A percentile compares a stretch with the other conserved stretches of the same genome.
These are phyloP conservation scores for Symphodus melops DNA, from an alignment of 2,113 vertebrate genomes.

Conservation along the genomic window DNA sequence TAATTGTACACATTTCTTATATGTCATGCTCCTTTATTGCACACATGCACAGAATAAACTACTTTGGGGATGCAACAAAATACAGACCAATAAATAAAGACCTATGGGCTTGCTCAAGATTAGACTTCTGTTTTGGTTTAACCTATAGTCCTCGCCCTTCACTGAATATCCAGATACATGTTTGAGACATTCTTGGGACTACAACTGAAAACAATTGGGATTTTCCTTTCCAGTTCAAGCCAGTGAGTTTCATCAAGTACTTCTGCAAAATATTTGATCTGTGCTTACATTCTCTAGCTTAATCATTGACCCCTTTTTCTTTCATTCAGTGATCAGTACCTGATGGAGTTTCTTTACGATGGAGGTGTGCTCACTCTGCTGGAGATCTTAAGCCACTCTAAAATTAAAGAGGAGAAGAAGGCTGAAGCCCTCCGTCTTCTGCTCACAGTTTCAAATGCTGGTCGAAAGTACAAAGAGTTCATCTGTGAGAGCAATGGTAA, in stretches of 20 bases:
- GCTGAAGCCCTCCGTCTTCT: conserved; percentile 84
- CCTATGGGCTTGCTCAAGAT: too few species aligned
- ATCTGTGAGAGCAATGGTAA: conserved; percentile 89
- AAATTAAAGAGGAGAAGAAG: conserved; percentile 84
- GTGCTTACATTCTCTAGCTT: not conserved
- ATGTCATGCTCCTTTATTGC: too few species aligned
- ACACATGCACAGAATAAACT: too few species aligned
- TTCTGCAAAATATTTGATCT: not conserved
- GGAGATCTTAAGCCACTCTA: conserved; percentile 85
- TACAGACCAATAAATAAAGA: too few species aligned
- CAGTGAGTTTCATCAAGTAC: conserved; percentile 79
- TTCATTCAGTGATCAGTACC: conserved; percentile 82
- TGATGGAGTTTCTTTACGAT: conserved; percentile 88
- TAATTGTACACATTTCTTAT: too few species aligned
- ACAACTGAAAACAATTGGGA: conserved; percentile 83
- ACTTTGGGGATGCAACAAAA: too few species aligned
- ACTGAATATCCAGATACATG: conserved; percentile 82
- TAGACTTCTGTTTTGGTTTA: too few species aligned
- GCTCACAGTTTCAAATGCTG: conserved; percentile 78
- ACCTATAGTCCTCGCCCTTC: conserved; percentile 66
- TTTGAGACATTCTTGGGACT: conserved; percentile 81
- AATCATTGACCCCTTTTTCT: conserved; percentile 9
- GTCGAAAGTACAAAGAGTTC: conserved; percentile 89
- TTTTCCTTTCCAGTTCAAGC: conserved; percentile 87
- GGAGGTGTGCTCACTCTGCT: conserved; percentile 86